A percentile compares a stretch with the other conserved stretches of the same genome.
Conservation (phyloP, 2,888 invertebrate species). For the Metopia argyrocephala region DNA sequence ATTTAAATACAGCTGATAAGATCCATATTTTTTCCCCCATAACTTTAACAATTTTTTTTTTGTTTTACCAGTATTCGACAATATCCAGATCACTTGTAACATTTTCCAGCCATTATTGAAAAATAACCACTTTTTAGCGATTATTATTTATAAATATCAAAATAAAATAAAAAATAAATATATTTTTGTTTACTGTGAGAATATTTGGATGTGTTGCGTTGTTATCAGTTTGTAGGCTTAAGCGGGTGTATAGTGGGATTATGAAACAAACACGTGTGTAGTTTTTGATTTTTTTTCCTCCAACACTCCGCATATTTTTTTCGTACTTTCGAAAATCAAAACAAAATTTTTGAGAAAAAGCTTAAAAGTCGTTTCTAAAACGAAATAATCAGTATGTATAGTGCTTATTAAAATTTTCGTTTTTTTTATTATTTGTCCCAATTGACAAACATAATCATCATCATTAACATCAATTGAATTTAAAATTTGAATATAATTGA, state of each 20-base stretch:
- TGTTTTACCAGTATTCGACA: too few species aligned
- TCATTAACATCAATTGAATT: too few species aligned
- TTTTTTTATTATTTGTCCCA: neutral
- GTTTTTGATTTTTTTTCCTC: neutral
- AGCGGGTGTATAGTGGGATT: slow-evolving; percentile 10
- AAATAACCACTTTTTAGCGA: too few species aligned
- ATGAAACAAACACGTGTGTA: slow-evolving; percentile 14
- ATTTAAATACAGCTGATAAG: too few species aligned
- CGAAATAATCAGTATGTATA: neutral
- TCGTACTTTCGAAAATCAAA: neutral
- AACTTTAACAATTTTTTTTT: too few species aligned
- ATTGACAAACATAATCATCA: too few species aligned
- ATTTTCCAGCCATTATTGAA: too few species aligned
- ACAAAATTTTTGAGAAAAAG: neutral
- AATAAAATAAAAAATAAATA: too few species aligned
- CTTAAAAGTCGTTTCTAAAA: neutral
- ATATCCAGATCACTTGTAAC: too few species aligned
- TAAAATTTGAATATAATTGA: too few species aligned
- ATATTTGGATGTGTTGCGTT: neutral
- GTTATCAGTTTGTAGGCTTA: neutral
- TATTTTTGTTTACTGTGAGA: neutral
- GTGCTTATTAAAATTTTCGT: neutral
- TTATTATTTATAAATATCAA: too few species aligned
- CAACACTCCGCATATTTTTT: neutral
- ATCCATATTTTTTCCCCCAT: too few species aligned